Conservation (phyloP, 2,113 vertebrate species). For the Coreoperca whiteheadi region DNA sequence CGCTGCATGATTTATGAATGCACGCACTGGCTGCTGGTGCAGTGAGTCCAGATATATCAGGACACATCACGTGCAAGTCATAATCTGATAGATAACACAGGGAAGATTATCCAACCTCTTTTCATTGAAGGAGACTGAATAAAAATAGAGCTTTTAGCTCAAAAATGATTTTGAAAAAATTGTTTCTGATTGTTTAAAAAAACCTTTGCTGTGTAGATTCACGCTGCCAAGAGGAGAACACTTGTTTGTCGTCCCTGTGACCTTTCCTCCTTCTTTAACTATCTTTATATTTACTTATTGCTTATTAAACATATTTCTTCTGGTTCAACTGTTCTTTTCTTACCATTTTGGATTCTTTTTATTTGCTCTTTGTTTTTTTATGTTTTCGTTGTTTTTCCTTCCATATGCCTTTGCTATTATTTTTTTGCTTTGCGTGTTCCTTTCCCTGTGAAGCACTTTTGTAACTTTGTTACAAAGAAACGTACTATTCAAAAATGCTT, state of each 20-base stretch:
- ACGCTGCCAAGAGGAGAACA: too few relatives aligned
- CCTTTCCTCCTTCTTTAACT: neutral
- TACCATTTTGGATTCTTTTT: neutral
- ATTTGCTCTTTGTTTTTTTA: neutral
- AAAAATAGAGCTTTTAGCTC: conserved; percentile 28
- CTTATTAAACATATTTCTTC: neutral
- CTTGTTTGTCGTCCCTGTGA: neutral
- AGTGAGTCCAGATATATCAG: conserved; percentile 28
- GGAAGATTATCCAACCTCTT: conserved; percentile 48
- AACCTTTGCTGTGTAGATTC: too few relatives aligned
- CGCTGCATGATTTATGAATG: conserved; percentile 11
- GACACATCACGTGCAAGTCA: conserved; percentile 25
- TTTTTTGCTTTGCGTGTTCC: neutral
- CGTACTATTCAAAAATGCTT: neutral
- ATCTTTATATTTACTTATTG: neutral
- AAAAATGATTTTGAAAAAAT: conserved; percentile 9
- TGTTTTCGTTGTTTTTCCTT: neutral
- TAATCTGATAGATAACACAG: conserved; percentile 60
- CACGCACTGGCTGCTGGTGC: neutral
- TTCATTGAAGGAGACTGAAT: conserved; percentile 1
- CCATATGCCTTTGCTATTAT: neutral
- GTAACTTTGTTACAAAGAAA: neutral
- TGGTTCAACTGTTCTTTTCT: neutral
- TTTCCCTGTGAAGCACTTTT: neutral
- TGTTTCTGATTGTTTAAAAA: neutral